Conservation (phyloP, 2,113 vertebrate species). For the Eonycteris spelaea region DNA sequence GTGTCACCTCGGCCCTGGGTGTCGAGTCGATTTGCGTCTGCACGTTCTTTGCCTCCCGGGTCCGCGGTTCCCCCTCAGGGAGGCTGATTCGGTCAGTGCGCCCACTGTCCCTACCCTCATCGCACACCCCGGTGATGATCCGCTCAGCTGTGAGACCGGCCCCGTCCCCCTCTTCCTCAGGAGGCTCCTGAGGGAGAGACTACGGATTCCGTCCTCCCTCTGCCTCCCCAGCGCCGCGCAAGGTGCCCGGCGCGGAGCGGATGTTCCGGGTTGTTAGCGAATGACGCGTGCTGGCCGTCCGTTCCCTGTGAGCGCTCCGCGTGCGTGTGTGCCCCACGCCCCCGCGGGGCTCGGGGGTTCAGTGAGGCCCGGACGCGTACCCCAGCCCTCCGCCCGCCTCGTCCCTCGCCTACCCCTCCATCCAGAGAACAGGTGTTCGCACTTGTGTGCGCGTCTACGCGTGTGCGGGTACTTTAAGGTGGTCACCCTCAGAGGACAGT, state of each 20-base stretch:
- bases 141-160: no score
- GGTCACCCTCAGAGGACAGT: not conserved
- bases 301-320: no score
- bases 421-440: not conserved
- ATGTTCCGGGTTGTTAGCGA: fast-evolving
- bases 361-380: no score
- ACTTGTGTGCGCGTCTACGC: fast-evolving
- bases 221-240: fast-evolving
- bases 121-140: fast-evolving
- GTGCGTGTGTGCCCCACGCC: not conserved
- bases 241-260: not conserved
- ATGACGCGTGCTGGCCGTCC: fast-evolving
- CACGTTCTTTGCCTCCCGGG: not conserved
- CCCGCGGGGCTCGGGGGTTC: not conserved
- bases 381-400: fast-evolving
- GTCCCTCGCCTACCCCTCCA: not conserved
- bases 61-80: not conserved
- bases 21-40: no score
- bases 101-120: not conserved
- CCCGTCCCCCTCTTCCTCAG: not conserved
- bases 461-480: not conserved
- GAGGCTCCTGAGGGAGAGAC: not conserved
- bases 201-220: not conserved
- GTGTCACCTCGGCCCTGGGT: not conserved
- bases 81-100: not conserved